Conservation (phyloP, 2,888 invertebrate genomes). For the Aethes cnicana region DNA sequence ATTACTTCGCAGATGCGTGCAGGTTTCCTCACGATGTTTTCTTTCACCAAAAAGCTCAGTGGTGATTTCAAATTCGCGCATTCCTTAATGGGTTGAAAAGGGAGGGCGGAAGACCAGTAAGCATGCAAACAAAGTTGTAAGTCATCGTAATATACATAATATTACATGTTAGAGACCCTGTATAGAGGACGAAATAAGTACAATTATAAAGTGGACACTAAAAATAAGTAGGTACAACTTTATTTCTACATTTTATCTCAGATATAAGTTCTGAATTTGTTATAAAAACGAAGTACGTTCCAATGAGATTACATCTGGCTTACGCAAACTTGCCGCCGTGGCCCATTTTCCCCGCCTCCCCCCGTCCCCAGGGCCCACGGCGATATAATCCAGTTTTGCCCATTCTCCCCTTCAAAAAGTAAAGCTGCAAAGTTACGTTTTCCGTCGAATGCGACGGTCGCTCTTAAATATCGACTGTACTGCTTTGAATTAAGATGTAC, state of each 20-base stretch:
- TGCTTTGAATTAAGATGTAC: conserved; percentile 4
- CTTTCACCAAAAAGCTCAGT: too few species aligned
- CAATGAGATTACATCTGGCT: conserved; percentile 63
- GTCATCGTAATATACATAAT: too few species aligned
- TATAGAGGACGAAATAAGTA: too few species aligned
- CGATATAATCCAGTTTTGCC: conserved; percentile 72
- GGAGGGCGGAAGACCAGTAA: too few species aligned
- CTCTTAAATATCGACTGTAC: conserved; percentile 19
- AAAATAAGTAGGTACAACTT: background rate
- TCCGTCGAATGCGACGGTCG: conserved; percentile 1
- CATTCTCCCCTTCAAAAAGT: conserved; percentile 56
- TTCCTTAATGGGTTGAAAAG: too few species aligned
- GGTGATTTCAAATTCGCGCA: too few species aligned
- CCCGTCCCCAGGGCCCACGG: conserved; percentile 50
- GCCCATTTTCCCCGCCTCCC: conserved; percentile 40
- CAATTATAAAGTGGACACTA: too few species aligned
- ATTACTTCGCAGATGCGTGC: too few species aligned
- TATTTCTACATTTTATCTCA: background rate
- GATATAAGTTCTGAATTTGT: background rate
- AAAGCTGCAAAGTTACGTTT: conserved; percentile 39
- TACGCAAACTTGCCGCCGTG: conserved; percentile 53
- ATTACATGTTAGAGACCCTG: too few species aligned
- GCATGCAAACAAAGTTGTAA: too few species aligned
- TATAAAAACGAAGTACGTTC: conserved; percentile 2
- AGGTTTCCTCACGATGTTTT: too few species aligned